Evolutionary conservation across 2,113 vertebrate genomes (phyloP), one percentile per base, ranked within the genome.

Genomic region (Phoxinus phoxinus): DNA sequence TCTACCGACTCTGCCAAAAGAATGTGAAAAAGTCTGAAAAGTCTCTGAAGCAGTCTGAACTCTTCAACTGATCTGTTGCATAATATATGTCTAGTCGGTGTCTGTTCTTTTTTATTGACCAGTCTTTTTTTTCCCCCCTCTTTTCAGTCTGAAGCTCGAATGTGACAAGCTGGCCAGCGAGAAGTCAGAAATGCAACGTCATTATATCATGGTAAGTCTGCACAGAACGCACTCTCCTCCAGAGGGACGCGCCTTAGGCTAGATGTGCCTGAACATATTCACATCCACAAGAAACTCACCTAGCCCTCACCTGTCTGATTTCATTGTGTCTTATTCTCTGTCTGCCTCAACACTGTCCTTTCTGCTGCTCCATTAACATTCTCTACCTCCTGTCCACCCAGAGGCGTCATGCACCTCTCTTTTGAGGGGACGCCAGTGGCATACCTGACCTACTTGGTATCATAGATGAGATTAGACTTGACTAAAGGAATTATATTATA

Each of bases 141-240:
- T 87, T 1, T 86, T 6, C 94, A 99, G 97, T 95, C 94, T 99
- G 91, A 99, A 99, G 94, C 93, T 99, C 92, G 98, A 99, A 90
- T 99, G 98, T 86, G 98, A 99, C 93, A 99, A 99, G 89, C 94
- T 99, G 89, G 98, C 98, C 85, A 99, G 97, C 4, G 98, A 99
- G 93, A 99, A 99, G 94, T 99, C 98, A 0, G 98, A 99, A 94
- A 99, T 99, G 98, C 98, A 99, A 89, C 97, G 98, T 91, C 98
- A 99, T 91, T 99, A 99, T 35, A 98, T 99, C 93, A 99, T 99
- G 98, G 98, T 99, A 90, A 94, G 94, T 88, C 65, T 71, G 32
- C 74, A 74, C 58, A 56, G 69, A 46, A 41, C 32, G 3, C 23
- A 3, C 56, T 53, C 81, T 83, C 67, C 44, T 82, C 19, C 44